These are phyloP conservation scores for Acromyrmex echinatior DNA, from an alignment of 1,140 invertebrate species.

Conservation along the genomic window DNA sequence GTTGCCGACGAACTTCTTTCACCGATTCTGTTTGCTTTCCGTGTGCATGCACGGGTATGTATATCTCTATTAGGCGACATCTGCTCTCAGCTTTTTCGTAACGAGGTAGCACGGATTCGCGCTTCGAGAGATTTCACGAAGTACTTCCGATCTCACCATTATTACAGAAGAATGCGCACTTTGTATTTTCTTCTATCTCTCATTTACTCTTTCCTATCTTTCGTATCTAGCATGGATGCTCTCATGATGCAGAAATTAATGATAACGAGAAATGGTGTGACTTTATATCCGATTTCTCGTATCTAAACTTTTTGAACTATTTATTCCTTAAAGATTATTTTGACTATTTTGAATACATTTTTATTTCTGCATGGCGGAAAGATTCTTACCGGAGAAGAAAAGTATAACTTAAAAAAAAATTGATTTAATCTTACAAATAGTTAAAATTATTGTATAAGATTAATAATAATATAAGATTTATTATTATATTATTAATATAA, in stretches of 20 bases:
- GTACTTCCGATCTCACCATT: constrained; percentile 49
- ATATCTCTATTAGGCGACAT: constrained; percentile 78
- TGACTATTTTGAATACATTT: constrained; percentile 40
- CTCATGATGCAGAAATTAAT: constrained; percentile 27
- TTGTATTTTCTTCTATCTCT: constrained; percentile 45
- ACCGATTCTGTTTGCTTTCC: constrained; percentile 25
- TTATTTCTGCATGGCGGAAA: constrained; percentile 2
- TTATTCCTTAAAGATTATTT: constrained; percentile 61
- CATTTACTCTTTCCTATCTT: constrained; percentile 34
- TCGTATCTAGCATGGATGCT: constrained; percentile 30
- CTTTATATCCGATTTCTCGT: constrained; percentile 6
- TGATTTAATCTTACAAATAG: constrained; percentile 40
- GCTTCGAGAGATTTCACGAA: constrained; percentile 50
- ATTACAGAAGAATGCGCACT: constrained; percentile 21
- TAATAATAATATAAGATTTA: neutral
- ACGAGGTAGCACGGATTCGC: constrained; percentile 58
- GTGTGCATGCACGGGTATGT: constrained; percentile 60
- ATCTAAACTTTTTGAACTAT: constrained; percentile 47
- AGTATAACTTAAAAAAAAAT: neutral
- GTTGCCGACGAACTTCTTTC: constrained; percentile 74
- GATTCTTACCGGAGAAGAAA: neutral
- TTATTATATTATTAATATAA: neutral
- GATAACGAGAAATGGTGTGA: constrained; percentile 59
- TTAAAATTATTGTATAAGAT: neutral
- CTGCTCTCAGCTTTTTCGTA: constrained; percentile 78